Conservation (phyloP, 2,113 vertebrate species). For the Mesembrinibis cayennensis region DNA sequence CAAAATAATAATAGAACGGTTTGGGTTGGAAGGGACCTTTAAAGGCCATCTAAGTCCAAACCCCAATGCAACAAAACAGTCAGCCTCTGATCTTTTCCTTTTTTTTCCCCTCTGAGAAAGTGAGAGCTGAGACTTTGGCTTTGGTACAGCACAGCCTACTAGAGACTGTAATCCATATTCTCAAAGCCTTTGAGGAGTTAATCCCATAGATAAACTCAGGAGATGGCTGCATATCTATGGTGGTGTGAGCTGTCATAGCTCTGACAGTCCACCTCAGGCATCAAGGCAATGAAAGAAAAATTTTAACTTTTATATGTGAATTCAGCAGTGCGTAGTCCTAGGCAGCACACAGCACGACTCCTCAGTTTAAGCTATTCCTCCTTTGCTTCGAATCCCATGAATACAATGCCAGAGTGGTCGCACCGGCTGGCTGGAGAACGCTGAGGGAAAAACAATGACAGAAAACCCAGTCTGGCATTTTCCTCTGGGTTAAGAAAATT, state of each 20-base stretch:
- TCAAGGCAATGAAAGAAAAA: neutral
- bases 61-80: neutral
- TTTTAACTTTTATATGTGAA: neutral
- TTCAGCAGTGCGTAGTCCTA: neutral
- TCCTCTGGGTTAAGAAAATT: neutral
- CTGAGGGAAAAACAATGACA: neutral
- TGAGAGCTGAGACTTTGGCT: neutral
- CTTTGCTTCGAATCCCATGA: neutral
- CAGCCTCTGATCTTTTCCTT: neutral
- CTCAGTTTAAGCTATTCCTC: neutral
- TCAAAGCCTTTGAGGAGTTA: neutral
- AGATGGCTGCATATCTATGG: neutral
- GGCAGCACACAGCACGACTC: neutral
- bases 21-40: neutral
- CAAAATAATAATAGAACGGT: neutral
- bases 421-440: neutral
- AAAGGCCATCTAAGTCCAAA: neutral
- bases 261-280: neutral
- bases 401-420: neutral
- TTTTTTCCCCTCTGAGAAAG: neutral
- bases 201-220: neutral
- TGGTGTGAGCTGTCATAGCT: neutral
- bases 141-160: neutral
- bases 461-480: neutral
- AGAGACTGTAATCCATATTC: neutral